These are phyloP conservation scores for Hoplostethus mediterraneus DNA, from an alignment of 2,797 vertebrate genomes.

Conservation along the genomic window DNA sequence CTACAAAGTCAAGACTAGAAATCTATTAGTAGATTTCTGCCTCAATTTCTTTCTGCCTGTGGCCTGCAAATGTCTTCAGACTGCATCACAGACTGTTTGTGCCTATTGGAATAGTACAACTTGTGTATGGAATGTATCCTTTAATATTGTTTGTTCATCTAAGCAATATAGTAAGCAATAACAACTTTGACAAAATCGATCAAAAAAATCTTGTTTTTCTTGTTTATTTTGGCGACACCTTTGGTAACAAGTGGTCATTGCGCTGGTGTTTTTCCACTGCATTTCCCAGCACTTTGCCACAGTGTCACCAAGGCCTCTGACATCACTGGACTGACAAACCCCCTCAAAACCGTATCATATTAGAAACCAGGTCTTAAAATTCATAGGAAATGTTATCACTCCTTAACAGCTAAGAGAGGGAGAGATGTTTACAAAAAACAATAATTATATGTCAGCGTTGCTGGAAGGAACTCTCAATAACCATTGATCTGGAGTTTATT, in stretches of 20 bases:
- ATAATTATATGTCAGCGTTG: not conserved
- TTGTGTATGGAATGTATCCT: slow-evolving; percentile 6
- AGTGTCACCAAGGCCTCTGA: too few species aligned
- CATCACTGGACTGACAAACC: too few species aligned
- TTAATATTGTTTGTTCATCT: not conserved
- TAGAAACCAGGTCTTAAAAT: too few species aligned
- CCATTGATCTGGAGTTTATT: slow-evolving; percentile 2
- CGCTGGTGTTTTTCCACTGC: too few species aligned
- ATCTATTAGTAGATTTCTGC: slow-evolving; percentile 43
- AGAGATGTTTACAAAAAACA: not conserved
- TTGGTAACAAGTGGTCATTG: too few species aligned
- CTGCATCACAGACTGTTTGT: slow-evolving; percentile 40
- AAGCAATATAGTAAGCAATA: not conserved
- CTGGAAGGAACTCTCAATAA: slow-evolving; percentile 5
- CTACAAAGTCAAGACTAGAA: slow-evolving; percentile 39
- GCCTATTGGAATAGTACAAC: slow-evolving; percentile 32
- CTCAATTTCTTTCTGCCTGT: slow-evolving; percentile 4
- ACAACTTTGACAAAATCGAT: not conserved
- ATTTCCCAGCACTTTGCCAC: too few species aligned
- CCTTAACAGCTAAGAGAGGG: not conserved
- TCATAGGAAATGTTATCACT: not conserved
- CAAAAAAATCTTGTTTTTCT: too few species aligned
- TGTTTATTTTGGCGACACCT: too few species aligned
- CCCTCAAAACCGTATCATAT: not conserved
- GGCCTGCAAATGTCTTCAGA: slow-evolving; percentile 38